phyloP scores from a whole-genome alignment of 2,113 vertebrate species.

The Australoheros scitulus region DNA sequence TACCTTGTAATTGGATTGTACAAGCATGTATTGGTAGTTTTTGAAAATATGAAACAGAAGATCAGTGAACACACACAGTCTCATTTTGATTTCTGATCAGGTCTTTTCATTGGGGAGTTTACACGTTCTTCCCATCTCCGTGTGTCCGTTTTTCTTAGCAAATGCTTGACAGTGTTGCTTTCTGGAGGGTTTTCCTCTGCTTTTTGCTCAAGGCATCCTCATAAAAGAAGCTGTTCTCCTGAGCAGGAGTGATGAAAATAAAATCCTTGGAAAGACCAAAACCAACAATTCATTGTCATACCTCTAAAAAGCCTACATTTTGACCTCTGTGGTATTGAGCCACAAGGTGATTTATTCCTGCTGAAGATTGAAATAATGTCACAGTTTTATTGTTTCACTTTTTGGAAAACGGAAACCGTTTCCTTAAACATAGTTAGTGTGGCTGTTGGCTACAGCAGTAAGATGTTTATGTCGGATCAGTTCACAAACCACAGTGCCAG shows the following conservation, averaged over 20 bases:
- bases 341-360: background rate
- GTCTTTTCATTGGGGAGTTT: background rate
- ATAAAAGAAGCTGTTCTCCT: constrained; percentile 1
- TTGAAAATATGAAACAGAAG: constrained; percentile 2
- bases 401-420: background rate
- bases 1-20: constrained; percentile 5
- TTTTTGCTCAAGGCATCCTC: constrained; percentile 11
- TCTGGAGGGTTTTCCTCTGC: background rate
- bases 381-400: background rate
- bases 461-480: background rate
- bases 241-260: constrained; percentile 4
- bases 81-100: constrained; percentile 1
- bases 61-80: background rate
- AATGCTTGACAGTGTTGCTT: background rate
- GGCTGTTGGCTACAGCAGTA: background rate
- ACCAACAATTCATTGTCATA: background rate
- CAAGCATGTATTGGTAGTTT: background rate
- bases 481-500: background rate
- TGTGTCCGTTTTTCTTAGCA: background rate
- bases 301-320: background rate
- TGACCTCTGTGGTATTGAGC: background rate
- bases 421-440: background rate
- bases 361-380: background rate
- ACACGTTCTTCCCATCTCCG: constrained; percentile 6
- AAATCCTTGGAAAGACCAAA: background rate